Evolutionary conservation across 2,888 invertebrate species (phyloP).

Genomic region (Rotaria socialis): DNA sequence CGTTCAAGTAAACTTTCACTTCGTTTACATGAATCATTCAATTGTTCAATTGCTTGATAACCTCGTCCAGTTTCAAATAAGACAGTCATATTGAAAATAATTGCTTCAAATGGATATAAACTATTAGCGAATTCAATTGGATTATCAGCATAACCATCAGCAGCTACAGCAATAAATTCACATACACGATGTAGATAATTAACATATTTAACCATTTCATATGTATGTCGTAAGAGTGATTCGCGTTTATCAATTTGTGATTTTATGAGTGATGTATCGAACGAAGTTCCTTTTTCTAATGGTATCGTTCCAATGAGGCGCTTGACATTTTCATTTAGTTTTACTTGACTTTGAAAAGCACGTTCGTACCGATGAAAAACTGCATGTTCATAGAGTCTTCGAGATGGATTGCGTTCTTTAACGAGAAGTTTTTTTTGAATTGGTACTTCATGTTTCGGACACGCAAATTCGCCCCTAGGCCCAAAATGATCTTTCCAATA

Average conservation of each 20-base stretch:
- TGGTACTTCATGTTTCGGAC: neutral
- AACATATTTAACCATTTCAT: neutral
- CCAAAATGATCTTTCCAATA: neutral
- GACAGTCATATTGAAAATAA: neutral
- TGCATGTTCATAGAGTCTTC: neutral
- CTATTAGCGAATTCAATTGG: neutral
- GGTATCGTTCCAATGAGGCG: constrained; percentile 9
- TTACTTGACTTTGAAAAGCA: neutral
- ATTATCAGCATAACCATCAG: constrained; percentile 12
- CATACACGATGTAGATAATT: constrained; percentile 10
- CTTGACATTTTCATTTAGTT: neutral
- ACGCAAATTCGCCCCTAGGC: neutral
- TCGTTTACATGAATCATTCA: neutral
- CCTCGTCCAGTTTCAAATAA: neutral
- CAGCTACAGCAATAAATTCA: constrained; percentile 20
- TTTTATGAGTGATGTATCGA: neutral
- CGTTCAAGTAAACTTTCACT: neutral
- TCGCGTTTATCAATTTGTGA: constrained; percentile 22
- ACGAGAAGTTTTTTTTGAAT: neutral
- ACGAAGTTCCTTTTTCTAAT: neutral
- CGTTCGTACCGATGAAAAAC: neutral
- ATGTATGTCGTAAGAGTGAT: neutral
- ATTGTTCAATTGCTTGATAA: neutral
- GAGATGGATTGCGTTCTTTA: neutral
- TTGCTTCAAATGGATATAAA: neutral